Evolutionary conservation across 2,797 vertebrate genomes (phyloP), one percentile per base, ranked within the genome.

Genomic region (Octomys mimax): DNA sequence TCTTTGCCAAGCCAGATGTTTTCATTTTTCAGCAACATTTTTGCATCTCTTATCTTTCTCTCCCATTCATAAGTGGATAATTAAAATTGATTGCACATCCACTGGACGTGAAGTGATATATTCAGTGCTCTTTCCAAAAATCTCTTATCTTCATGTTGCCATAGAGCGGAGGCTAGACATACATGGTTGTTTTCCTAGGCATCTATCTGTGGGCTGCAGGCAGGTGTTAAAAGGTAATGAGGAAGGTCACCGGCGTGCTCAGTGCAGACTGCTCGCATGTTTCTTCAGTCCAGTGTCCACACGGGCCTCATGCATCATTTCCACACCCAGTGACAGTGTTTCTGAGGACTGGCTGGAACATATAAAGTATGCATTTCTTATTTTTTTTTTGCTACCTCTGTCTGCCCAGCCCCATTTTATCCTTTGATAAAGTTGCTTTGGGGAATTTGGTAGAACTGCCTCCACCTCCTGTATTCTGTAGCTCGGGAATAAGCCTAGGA

Each of bases 31-130:
- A 73, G 62, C 89, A 80, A 75, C 52, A 10, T 42, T 92, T 97
- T 77, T 62, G 84, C n/a, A 36, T 88, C 42, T 54, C 93, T 97
- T 97, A 96, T 96, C 97, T 97, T 94, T 92, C 77, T 8, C 89
- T 96, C 73, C 93, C 96, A 83, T 97, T 98, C 95, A 96, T 96
- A 97, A 96, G 59, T 88, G 77, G 42, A 78, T 96, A 96, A 97
- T 96, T 97, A 97, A 96, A 97, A 92, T 26, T 89, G 93, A 95
- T 81, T 88, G 92, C 79, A 59, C 54, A 82, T 68, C 87, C 73
- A 61, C 80, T 90, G 94, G 89, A 94, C 78, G 22, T 85, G 39
- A 80, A 86, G 64, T 89, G 94, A 96, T 62, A 90, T 83, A 95
- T 95, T 92, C 87, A 89, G 78, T 86, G 26, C 22, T 95, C 46